Evolutionary conservation across 2,113 vertebrate species (phyloP), one percentile per base, ranked within the genome.

Genomic region (Phoenicopterus ruber): DNA sequence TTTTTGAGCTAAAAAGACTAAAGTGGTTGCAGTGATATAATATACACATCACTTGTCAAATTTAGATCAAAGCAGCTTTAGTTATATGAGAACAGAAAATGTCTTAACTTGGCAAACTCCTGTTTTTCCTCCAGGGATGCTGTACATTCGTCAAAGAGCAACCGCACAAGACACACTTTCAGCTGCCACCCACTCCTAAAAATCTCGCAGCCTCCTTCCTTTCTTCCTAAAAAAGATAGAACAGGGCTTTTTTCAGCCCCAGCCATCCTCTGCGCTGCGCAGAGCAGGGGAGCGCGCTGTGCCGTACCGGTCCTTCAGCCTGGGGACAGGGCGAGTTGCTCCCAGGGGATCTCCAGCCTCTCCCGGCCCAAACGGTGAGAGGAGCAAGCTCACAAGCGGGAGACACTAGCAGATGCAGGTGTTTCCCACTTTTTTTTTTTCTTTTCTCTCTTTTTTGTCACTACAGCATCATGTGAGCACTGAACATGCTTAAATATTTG

Each of bases 31-130:
- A 79, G 65, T 44, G 67, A 73, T 79, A 73, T 49, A 95, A 96
- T 87, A 93, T 11, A 95, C 94, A 94, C 80, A 97, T 95, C 4
- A 19, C 50, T 90, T 96, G 94, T 96, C 97, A 96, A 89, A 61
- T 80, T 93, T 42, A 93, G 89, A 94, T 95, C 94, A 95, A 97
- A 94, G 92, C 55, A 87, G 19, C 58, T 92, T 90, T 61, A 82
- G 91, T 90, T 92, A 40, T 28, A 80, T 42, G 82, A 83, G 88
- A 91, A 95, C 6, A 95, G 88, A 93, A 94, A 72, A 79, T 22
- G 34, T 63, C 87, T 93, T 72, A 86, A 88, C 79, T 91, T 87
- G 54, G 70, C 42, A 95, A 97, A 88, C 73, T 92, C 61, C 24
- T 86, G 19, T 79, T 95, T 96, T 88, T 92, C 81, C 89, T 92